Evolutionary conservation across 2,797 vertebrate genomes (phyloP).

Genomic region (Hyperoplus lanceolatus): DNA sequence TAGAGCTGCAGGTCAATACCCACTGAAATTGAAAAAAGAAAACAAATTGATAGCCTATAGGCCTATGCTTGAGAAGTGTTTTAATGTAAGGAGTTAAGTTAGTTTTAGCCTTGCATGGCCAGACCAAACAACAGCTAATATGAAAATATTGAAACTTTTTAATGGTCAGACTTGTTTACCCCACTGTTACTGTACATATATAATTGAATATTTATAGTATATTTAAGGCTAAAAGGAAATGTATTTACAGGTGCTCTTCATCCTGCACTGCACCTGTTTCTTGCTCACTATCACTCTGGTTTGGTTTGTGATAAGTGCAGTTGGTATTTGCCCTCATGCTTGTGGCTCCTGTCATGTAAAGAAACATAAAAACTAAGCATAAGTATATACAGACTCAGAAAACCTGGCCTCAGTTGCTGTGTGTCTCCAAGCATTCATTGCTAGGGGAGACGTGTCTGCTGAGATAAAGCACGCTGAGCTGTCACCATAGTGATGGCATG

Average conservation of each 20-base stretch:
- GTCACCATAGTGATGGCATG: constrained; percentile 68
- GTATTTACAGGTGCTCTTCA: neutral
- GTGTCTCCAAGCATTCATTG: constrained; percentile 55
- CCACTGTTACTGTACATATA: neutral
- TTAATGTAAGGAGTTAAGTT: too few species aligned
- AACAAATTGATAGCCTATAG: too few species aligned
- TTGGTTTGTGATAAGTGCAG: neutral
- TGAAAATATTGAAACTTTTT: too few species aligned
- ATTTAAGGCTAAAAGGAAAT: neutral
- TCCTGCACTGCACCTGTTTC: neutral
- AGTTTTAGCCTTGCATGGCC: too few species aligned
- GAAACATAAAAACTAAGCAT: constrained; percentile 28
- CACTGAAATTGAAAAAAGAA: neutral
- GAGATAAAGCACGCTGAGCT: constrained; percentile 60
- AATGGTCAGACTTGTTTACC: too few species aligned
- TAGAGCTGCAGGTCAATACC: neutral
- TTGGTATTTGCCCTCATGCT: neutral
- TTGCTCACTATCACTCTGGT: neutral
- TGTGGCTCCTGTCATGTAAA: constrained; percentile 13
- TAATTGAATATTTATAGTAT: neutral
- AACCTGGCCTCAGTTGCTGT: neutral
- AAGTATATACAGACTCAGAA: neutral
- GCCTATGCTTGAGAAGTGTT: too few species aligned
- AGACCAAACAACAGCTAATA: too few species aligned
- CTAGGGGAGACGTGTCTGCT: constrained; percentile 66